Conservation (phyloP, 2,888 invertebrate genomes). For the Cantharis rufa region DNA sequence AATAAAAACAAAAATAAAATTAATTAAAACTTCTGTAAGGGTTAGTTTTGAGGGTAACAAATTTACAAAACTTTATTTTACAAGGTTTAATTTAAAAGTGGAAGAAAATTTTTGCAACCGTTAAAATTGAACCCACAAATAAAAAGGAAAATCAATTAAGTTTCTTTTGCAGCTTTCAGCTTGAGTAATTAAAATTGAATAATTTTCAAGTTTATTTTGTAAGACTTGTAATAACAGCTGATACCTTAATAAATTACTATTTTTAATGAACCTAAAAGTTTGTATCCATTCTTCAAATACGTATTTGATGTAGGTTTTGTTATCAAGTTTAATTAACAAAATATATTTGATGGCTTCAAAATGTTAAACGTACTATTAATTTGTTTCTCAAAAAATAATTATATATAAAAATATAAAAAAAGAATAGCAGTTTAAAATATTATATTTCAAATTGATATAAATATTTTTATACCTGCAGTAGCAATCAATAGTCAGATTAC, state of each 20-base stretch:
- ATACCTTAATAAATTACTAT: constrained; percentile 31
- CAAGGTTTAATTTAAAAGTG: background rate
- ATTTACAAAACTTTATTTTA: background rate
- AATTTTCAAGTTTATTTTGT: constrained; percentile 20
- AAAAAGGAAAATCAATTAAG: background rate
- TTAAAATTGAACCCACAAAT: background rate
- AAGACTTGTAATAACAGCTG: constrained; percentile 25
- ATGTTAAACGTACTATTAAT: background rate
- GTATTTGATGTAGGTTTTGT: constrained; percentile 16
- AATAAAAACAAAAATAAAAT: background rate
- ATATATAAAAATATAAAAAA: too few species aligned
- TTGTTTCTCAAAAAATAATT: background rate
- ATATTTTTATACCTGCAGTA: too few species aligned
- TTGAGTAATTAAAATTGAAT: constrained; percentile 16
- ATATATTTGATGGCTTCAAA: constrained; percentile 6
- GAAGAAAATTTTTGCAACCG: background rate
- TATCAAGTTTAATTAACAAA: constrained; percentile 25
- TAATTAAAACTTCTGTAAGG: background rate
- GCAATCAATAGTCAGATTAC: too few species aligned
- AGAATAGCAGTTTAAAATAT: too few species aligned
- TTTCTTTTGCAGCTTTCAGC: background rate
- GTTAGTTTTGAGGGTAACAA: background rate
- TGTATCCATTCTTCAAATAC: constrained; percentile 12
- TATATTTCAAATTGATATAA: too few species aligned
- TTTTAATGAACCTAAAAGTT: constrained; percentile 31